Evolutionary conservation across 2,797 vertebrate genomes (phyloP).

Genomic region (Geotrypetes seraphini): DNA sequence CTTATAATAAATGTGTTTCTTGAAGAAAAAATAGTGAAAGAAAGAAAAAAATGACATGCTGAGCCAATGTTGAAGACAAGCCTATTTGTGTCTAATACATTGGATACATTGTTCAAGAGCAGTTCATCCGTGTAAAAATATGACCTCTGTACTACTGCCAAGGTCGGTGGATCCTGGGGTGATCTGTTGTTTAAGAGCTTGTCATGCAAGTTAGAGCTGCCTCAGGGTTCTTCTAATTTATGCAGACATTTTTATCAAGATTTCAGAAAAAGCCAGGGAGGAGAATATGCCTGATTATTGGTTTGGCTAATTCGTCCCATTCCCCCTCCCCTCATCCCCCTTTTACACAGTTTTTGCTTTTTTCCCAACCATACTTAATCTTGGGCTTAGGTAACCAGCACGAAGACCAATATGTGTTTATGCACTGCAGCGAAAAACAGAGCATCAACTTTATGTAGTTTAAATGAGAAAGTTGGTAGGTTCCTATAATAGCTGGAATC

Average conservation of each 20-base stretch:
- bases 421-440: no score
- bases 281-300: no score
- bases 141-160: slow-evolving; percentile 36
- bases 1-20: slow-evolving; percentile 38
- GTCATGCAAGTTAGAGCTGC: slow-evolving; percentile 17
- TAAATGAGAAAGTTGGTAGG: no score
- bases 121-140: slow-evolving; percentile 50
- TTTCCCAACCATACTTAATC: no score
- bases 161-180: slow-evolving; percentile 39
- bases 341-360: no score
- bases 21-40: slow-evolving; percentile 38
- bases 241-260: slow-evolving; percentile 25
- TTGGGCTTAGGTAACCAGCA: no score
- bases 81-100: slow-evolving; percentile 37
- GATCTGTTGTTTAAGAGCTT: slow-evolving; percentile 29
- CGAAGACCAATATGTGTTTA: no score
- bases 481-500: no score
- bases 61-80: slow-evolving; percentile 32
- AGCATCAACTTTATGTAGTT: no score
- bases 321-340: no score
- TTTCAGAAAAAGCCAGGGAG: no score
- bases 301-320: no score
- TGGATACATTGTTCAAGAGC: slow-evolving; percentile 37
- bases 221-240: slow-evolving; percentile 35
- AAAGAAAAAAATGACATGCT: slow-evolving; percentile 14